A percentile compares a stretch with the other conserved stretches of the same genome.
These are phyloP conservation scores for Argya squamiceps DNA, from an alignment of 2,797 vertebrate genomes.

Conservation along the genomic window DNA sequence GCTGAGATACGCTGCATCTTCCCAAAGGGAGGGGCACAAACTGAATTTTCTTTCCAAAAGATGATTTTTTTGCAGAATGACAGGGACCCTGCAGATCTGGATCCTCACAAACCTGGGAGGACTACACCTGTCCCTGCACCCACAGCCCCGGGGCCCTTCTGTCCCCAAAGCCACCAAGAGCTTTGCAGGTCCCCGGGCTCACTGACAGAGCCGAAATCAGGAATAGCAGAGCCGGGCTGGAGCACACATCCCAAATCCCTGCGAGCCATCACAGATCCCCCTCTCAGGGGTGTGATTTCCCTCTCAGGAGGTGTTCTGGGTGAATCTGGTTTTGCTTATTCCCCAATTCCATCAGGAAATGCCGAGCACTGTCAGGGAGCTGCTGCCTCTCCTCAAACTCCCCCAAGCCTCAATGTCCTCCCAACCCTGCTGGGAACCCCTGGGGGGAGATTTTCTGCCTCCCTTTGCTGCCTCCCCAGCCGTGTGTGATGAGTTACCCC, in stretches of 20 bases:
- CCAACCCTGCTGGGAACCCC: not conserved
- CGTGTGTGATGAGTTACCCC: not conserved
- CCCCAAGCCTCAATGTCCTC: not conserved
- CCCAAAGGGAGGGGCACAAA: not conserved
- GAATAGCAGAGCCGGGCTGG: not conserved
- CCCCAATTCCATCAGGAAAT: not conserved
- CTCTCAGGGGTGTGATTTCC: accelerated
- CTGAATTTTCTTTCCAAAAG: not conserved
- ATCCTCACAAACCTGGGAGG: not conserved
- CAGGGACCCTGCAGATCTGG: not conserved
- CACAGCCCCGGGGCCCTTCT: not conserved
- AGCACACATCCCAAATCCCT: accelerated
- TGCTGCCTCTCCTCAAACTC: not conserved
- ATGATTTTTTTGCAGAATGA: not conserved
- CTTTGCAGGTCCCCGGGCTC: not conserved
- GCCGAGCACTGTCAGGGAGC: accelerated
- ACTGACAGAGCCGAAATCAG: accelerated
- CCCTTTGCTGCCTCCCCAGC: not conserved
- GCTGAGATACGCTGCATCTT: not conserved
- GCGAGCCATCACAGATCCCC: accelerated
- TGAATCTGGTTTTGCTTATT: not conserved
- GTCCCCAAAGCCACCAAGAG: not conserved
- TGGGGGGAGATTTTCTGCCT: not conserved
- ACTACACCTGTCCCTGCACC: not conserved
- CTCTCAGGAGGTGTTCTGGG: accelerated